phyloP scores from a whole-genome alignment of 1,140 invertebrate species.

The Eubasilissa regina region DNA sequence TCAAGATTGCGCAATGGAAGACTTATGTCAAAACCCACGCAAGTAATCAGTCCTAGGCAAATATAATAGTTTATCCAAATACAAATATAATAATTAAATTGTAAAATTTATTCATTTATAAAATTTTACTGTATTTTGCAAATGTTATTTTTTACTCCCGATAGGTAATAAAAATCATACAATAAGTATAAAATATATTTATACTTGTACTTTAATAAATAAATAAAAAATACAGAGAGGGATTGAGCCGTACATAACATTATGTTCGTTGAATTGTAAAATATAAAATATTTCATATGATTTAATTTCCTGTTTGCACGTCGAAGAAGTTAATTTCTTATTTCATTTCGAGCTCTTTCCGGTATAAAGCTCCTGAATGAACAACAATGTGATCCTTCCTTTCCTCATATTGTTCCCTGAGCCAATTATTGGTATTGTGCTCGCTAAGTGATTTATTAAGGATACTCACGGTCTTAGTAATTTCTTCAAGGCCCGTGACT shows the following conservation, averaged over 20 bases:
- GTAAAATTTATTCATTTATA: no score
- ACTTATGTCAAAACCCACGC: no score
- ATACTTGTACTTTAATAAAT: not conserved
- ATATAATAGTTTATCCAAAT: no score
- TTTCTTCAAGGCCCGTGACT: constrained; percentile 15
- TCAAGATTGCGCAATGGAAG: no score
- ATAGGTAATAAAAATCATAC: no score
- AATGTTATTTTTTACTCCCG: not conserved
- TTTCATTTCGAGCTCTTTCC: not conserved
- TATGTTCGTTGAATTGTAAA: not conserved
- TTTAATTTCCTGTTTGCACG: not conserved
- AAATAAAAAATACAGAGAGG: not conserved
- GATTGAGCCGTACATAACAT: not conserved
- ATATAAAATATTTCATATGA: not conserved
- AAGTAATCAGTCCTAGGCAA: no score
- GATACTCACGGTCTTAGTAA: not conserved
- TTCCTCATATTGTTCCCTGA: constrained; percentile 6
- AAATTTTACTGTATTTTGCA: no score
- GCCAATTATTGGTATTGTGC: not conserved
- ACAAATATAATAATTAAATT: no score
- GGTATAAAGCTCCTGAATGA: not conserved
- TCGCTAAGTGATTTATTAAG: constrained; percentile 11
- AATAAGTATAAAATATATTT: not conserved
- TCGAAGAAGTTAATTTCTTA: constrained; percentile 22
- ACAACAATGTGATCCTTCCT: constrained; percentile 8